A percentile compares a stretch with the other conserved stretches of the same genome.
Evolutionary conservation across 2,113 vertebrate genomes (phyloP).

Genomic region (Gallinago paraguaiae): DNA sequence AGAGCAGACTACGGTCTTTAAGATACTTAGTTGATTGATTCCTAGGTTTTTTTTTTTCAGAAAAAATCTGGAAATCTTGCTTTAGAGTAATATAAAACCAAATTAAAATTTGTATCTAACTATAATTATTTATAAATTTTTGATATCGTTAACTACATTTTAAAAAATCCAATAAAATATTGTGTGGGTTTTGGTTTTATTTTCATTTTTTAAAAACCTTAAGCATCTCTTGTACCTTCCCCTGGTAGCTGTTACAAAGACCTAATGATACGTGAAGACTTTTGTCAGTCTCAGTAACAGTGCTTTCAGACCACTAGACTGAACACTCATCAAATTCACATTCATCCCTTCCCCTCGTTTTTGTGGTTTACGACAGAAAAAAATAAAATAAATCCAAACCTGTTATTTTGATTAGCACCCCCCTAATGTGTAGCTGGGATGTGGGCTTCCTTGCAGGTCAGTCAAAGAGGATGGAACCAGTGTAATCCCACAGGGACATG

Average conservation of each 20-base stretch:
- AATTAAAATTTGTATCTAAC: neutral
- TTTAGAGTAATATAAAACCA: neutral
- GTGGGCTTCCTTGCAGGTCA: neutral
- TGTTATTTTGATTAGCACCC: neutral
- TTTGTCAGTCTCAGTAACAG: neutral
- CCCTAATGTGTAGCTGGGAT: neutral
- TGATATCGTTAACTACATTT: neutral
- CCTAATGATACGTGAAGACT: neutral
- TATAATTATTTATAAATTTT: neutral
- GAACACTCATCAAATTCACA: neutral
- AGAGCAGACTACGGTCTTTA: neutral
- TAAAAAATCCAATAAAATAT: neutral
- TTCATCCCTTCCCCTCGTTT: neutral
- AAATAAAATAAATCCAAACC: neutral
- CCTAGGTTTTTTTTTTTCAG: neutral
- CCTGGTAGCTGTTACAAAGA: neutral
- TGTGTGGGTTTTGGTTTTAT: neutral
- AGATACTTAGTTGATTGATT: neutral
- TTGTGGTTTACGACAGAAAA: neutral
- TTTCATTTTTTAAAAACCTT: neutral
- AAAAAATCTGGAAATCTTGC: neutral
- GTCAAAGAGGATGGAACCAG: too few species aligned
- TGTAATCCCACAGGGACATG: fast-evolving
- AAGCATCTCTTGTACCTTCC: neutral
- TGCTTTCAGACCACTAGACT: neutral